Evolutionary conservation across 1,140 invertebrate species (phyloP).

Genomic region (Frieseomelitta varia): DNA sequence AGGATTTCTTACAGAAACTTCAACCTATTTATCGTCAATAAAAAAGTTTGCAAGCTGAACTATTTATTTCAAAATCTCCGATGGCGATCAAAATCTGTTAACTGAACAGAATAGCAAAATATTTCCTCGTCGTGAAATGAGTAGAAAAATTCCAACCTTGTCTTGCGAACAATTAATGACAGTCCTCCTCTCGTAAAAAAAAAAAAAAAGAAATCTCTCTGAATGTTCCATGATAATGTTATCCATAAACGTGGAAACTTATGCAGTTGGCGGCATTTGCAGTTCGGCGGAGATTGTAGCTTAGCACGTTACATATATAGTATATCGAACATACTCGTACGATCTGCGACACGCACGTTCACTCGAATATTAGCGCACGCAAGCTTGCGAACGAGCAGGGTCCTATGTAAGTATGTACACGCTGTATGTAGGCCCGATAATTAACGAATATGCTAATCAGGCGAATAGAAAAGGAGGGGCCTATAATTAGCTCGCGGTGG

Average conservation of each 20-base stretch:
- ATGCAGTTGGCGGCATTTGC: slow-evolving; percentile 35
- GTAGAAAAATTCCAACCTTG: no score
- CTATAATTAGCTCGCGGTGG: slow-evolving; percentile 72
- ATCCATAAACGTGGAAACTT: slow-evolving; percentile 34
- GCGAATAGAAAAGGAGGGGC: slow-evolving; percentile 69
- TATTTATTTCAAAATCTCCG: no score
- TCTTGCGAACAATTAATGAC: no score
- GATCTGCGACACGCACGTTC: slow-evolving; percentile 60
- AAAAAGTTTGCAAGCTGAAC: no score
- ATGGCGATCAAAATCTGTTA: no score
- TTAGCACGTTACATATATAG: neutral
- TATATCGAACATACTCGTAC: slow-evolving; percentile 13
- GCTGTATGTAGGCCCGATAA: slow-evolving; percentile 64
- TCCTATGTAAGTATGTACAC: slow-evolving; percentile 50
- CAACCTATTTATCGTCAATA: no score
- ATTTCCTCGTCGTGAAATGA: no score
- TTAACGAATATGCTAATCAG: slow-evolving; percentile 75
- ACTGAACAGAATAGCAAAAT: no score
- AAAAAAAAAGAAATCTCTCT: neutral
- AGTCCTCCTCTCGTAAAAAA: neutral
- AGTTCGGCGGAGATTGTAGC: slow-evolving; percentile 15
- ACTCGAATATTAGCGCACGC: slow-evolving; percentile 65
- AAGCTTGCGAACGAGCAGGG: slow-evolving; percentile 38
- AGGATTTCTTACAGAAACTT: no score
- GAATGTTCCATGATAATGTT: slow-evolving; percentile 5